phyloP scores from a whole-genome alignment of 2,888 invertebrate species.

The Autographa gamma region DNA sequence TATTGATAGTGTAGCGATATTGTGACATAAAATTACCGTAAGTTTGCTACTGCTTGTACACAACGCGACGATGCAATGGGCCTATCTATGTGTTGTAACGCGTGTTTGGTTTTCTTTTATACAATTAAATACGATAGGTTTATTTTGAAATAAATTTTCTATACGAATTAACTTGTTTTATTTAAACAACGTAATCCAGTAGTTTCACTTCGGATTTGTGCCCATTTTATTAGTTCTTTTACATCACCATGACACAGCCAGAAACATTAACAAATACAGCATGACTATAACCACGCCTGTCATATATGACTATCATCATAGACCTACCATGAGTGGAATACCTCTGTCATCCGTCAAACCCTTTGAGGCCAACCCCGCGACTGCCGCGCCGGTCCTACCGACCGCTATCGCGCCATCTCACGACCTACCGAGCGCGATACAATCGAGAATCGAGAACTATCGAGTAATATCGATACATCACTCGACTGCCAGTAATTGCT shows the following conservation, averaged over 20 bases:
- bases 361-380: slow-evolving; percentile 39
- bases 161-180: too few relatives aligned
- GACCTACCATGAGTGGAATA: slow-evolving; percentile 42
- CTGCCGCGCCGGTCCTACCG: slow-evolving; percentile 37
- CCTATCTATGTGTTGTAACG: too few relatives aligned
- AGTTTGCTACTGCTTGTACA: background rate
- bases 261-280: background rate
- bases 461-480: slow-evolving; percentile 64
- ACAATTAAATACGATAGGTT: too few relatives aligned
- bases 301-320: slow-evolving; percentile 17
- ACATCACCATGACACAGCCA: background rate
- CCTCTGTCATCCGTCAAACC: slow-evolving; percentile 49
- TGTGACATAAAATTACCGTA: background rate
- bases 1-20: background rate
- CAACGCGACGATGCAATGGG: too few relatives aligned
- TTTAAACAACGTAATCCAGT: too few relatives aligned
- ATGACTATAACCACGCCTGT: slow-evolving; percentile 15
- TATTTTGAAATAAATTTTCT: too few relatives aligned
- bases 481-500: slow-evolving; percentile 65
- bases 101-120: too few relatives aligned
- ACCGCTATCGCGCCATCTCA: slow-evolving; percentile 54
- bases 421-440: slow-evolving; percentile 53
- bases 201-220: too few relatives aligned
- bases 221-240: background rate
- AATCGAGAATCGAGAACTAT: slow-evolving; percentile 54